Percentiles rank a stretch among this genome's conserved stretches.
Evolutionary conservation across 2,113 vertebrate species (phyloP).

Genomic region (Prionailurus viverrinus): DNA sequence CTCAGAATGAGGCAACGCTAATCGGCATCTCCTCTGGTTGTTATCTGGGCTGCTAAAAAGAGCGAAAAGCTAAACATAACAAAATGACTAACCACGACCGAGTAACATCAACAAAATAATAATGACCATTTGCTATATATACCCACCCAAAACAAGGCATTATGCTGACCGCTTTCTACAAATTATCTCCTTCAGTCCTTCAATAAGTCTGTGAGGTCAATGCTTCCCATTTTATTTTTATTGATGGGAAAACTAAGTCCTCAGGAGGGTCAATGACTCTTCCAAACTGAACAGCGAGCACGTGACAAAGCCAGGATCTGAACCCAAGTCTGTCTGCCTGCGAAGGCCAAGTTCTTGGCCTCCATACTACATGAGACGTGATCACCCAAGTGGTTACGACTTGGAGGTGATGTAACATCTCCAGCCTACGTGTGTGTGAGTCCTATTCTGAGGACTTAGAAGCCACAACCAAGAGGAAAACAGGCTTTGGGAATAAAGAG

Average conservation of each 20-base stretch:
- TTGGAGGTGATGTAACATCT: background rate
- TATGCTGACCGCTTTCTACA: background rate
- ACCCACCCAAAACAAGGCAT: background rate
- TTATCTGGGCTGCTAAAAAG: background rate
- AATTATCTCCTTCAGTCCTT: background rate
- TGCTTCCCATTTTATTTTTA: constrained; percentile 26
- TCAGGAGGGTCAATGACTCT: background rate
- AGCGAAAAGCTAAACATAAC: background rate
- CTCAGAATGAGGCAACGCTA: background rate
- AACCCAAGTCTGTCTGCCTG: background rate
- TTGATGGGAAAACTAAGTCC: background rate
- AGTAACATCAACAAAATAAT: background rate
- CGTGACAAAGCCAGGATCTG: background rate
- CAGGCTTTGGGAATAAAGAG: background rate
- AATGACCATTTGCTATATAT: background rate
- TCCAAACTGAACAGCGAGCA: background rate
- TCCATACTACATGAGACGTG: fast-evolving
- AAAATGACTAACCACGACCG: background rate
- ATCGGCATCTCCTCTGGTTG: background rate
- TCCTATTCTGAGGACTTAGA: background rate
- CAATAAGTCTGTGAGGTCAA: background rate
- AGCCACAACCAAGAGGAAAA: background rate
- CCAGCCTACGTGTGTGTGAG: background rate
- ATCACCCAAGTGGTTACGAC: too few species aligned
- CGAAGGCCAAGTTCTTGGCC: background rate